Evolutionary conservation across 2,797 vertebrate genomes (phyloP), one percentile per base, ranked within the genome.

Genomic region (Cossypha polioptera): DNA sequence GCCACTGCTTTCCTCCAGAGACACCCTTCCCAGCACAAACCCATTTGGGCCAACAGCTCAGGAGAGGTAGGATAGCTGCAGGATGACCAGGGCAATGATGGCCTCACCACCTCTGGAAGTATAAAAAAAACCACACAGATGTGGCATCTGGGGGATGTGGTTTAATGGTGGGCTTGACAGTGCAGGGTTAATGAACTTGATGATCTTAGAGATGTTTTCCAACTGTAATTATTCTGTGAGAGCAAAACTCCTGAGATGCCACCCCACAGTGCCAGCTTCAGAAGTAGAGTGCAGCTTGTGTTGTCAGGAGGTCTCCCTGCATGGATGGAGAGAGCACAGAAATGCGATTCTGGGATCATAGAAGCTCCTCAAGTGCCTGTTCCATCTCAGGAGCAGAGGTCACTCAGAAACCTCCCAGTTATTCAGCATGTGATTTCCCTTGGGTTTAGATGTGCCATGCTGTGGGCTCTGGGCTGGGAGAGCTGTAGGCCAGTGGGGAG

Each of bases 351-450:
- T 58, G 0, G 12, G 51, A 48, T 36, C 43, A 16, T 0, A 3
- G 55, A 31, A 47, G 47, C 24, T 85, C 47, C 33, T 7, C 40
- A 14, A 53, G n/a, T 62, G 58, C 29, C 29, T 29, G 26, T 59
- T 45, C 57, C 9, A 7, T 21, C 19, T 18, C 2, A 3, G 82
- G 42, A 51, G 6, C n/a, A 31, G 28, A 26, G 50, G 63, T 77
- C 17, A 3, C 71, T 71, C 2, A 7, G 75, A 75, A 68, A 13
- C 31, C 33, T 73, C 66, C 9, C 0, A 1, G 15, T 16, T 88
- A 88, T 42, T 40, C 9, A 61, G 61, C 91, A 82, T 1, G 1
- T 84, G 76, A 92, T 86, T 93, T 91, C 82, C 90, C 26, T 54
- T 26, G 45, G 38, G 62, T 55, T 66, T 61, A 24, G 43, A 4